Evolutionary conservation across 2,113 vertebrate genomes (phyloP).

Genomic region (Lipotes vexillifer): DNA sequence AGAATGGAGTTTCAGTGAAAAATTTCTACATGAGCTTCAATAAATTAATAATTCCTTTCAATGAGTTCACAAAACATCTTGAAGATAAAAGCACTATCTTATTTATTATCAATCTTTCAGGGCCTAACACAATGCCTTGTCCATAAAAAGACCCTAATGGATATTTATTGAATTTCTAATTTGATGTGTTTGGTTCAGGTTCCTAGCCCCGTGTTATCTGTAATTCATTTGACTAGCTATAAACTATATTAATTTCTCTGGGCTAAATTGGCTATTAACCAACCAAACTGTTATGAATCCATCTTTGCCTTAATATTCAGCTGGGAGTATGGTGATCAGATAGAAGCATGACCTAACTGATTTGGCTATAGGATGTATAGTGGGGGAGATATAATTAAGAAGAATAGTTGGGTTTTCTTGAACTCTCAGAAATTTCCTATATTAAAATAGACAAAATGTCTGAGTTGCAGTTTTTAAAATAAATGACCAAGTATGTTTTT

Average conservation of each 20-base stretch:
- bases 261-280: neutral
- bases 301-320: neutral
- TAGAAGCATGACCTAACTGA: neutral
- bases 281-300: neutral
- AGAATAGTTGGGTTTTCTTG: neutral
- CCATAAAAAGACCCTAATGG: neutral
- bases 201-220: neutral
- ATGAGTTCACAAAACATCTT: neutral
- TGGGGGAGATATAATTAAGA: neutral
- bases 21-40: neutral
- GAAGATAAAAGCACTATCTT: neutral
- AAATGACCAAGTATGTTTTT: slow-evolving; percentile 26
- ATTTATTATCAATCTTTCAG: neutral
- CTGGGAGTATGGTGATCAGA: neutral
- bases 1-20: neutral
- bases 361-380: neutral
- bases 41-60: slow-evolving; percentile 20
- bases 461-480: slow-evolving; percentile 20
- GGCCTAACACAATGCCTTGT: neutral
- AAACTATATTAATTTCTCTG: slow-evolving; percentile 21
- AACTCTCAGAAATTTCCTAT: neutral
- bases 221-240: neutral
- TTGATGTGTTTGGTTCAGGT: slow-evolving; percentile 20
- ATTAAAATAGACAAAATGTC: slow-evolving; percentile 1
- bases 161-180: slow-evolving; percentile 21